phyloP scores from a whole-genome alignment of 2,888 invertebrate genomes.

The Meloe dianella region DNA sequence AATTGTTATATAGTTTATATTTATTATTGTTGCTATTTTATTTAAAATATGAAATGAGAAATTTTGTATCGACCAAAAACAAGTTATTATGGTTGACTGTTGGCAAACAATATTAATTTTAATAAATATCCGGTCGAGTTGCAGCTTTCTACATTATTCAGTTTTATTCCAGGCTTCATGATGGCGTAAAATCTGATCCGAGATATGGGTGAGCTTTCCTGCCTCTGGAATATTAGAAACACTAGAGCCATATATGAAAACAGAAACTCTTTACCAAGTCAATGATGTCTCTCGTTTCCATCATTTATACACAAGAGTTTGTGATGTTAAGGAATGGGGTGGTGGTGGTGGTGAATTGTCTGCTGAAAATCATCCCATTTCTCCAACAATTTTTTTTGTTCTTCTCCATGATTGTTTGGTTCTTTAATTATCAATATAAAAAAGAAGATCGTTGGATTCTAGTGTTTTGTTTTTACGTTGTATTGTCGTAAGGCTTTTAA shows the following conservation, averaged over 20 bases:
- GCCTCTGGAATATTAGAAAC: slow-evolving; percentile 47
- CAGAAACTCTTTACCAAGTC: slow-evolving; percentile 49
- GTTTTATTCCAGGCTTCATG: slow-evolving; percentile 52
- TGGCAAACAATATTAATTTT: slow-evolving; percentile 2
- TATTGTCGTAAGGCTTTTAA: slow-evolving; percentile 39
- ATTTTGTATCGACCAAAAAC: neutral
- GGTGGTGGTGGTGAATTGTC: neutral
- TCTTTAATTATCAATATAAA: neutral
- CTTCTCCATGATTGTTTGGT: neutral
- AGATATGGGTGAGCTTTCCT: slow-evolving; percentile 47
- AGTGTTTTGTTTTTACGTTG: neutral
- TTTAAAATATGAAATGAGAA: too few relatives aligned
- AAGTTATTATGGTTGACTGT: neutral
- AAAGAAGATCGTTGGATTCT: neutral
- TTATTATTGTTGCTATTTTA: neutral
- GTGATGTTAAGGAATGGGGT: neutral
- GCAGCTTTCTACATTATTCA: slow-evolving; percentile 53
- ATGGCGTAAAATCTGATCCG: slow-evolving; percentile 50
- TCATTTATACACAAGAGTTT: slow-evolving; percentile 6
- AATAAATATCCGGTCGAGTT: slow-evolving; percentile 36
- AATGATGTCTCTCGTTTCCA: slow-evolving; percentile 41
- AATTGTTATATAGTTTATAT: neutral
- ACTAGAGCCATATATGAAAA: slow-evolving; percentile 43
- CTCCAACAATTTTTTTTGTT: neutral
- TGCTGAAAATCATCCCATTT: neutral